phyloP scores from a whole-genome alignment of 2,113 vertebrate genomes.

The Chlorocebus sabaeus region DNA sequence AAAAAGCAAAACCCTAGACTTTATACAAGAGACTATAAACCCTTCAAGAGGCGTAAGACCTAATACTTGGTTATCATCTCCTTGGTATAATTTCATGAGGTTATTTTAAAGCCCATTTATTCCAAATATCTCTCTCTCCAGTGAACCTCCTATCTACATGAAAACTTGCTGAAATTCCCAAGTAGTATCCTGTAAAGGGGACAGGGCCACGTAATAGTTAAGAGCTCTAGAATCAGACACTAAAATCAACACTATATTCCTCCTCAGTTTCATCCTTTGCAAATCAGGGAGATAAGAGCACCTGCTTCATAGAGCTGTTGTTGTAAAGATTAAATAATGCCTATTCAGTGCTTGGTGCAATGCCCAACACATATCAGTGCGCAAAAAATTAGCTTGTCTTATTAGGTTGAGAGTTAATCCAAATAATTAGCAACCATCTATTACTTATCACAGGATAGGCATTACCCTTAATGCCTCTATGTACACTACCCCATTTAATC shows the following conservation, averaged over 20 bases:
- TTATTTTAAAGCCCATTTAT: constrained; percentile 4
- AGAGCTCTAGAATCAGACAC: background rate
- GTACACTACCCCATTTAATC: background rate
- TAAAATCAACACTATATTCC: background rate
- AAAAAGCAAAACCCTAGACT: background rate
- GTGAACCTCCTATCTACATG: background rate
- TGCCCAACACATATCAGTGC: background rate
- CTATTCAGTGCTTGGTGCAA: background rate
- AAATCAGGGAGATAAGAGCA: background rate
- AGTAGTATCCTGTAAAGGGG: background rate
- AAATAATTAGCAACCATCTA: background rate
- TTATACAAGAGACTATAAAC: background rate
- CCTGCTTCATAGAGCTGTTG: background rate
- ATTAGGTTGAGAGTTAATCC: background rate
- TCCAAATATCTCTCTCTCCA: background rate
- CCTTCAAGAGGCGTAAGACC: background rate
- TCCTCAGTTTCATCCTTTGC: background rate
- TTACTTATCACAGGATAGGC: background rate
- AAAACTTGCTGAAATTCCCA: background rate
- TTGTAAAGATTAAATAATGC: background rate
- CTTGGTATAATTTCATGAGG: background rate
- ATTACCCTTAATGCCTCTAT: background rate
- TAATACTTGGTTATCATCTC: background rate
- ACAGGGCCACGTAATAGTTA: background rate
- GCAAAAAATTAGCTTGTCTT: background rate